phyloP scores from a whole-genome alignment of 2,888 invertebrate species.

The Limnephilus lunatus region DNA sequence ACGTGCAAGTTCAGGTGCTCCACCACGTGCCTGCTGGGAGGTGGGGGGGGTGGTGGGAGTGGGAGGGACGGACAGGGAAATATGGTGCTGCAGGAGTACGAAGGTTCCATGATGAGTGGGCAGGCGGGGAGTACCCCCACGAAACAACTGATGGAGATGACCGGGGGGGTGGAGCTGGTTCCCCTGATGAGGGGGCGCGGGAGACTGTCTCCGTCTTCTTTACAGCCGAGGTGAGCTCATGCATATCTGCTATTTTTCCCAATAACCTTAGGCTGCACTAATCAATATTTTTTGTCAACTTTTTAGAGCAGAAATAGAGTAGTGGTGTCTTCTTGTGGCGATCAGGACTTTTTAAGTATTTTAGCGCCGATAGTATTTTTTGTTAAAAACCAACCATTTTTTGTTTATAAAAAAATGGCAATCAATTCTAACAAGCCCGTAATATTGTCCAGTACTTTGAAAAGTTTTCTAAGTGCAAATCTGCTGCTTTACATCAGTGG shows the following conservation, averaged over 20 bases:
- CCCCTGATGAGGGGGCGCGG: conserved; percentile 84
- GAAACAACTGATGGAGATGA: conserved; percentile 73
- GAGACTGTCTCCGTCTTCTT: conserved; percentile 67
- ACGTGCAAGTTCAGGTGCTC: conserved; percentile 31
- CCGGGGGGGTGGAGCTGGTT: conserved; percentile 86
- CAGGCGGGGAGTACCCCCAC: conserved; percentile 70
- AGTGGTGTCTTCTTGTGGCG: too few species aligned
- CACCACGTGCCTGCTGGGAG: not conserved
- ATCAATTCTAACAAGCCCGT: too few species aligned
- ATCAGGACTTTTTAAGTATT: too few species aligned
- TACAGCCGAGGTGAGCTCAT: conserved; percentile 40
- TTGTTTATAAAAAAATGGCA: too few species aligned
- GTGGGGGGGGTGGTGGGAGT: not conserved
- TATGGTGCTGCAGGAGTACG: not conserved
- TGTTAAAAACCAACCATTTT: too few species aligned
- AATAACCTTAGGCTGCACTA: not conserved
- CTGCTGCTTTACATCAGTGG: too few species aligned
- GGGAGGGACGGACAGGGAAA: not conserved
- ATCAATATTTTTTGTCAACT: too few species aligned
- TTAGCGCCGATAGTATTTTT: too few species aligned
- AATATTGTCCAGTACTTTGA: too few species aligned
- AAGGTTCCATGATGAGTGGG: conserved; percentile 20
- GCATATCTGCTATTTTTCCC: not conserved
- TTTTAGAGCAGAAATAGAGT: too few species aligned
- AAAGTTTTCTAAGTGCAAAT: too few species aligned